These are phyloP conservation scores for Adelognathus sp. DNA, from an alignment of 2,888 invertebrate species.

Conservation along the genomic window DNA sequence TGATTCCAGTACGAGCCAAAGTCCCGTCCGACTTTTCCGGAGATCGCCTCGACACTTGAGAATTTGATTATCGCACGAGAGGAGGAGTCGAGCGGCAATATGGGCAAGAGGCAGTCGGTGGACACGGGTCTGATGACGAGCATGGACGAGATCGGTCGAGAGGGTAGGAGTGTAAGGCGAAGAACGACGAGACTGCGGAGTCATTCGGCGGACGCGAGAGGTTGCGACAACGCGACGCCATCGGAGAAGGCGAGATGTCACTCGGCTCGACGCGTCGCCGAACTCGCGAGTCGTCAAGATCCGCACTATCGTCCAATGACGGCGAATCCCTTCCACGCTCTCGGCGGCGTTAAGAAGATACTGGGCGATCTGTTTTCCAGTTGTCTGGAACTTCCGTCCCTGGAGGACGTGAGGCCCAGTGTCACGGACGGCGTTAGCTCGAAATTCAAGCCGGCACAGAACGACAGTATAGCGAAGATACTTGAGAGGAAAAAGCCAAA, in stretches of 20 bases:
- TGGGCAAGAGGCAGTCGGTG: constrained; percentile 73
- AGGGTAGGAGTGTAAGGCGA: constrained; percentile 69
- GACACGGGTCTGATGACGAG: constrained; percentile 76
- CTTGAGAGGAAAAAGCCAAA: constrained; percentile 78
- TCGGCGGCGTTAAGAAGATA: constrained; percentile 90
- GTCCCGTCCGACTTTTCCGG: constrained; percentile 93
- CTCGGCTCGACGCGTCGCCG: constrained; percentile 87
- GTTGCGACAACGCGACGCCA: constrained; percentile 83
- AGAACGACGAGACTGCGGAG: constrained; percentile 72
- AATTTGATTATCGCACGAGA: constrained; percentile 81
- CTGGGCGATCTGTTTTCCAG: constrained; percentile 90
- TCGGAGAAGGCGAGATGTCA: constrained; percentile 90
- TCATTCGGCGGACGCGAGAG: constrained; percentile 78
- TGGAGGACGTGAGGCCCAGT: constrained; percentile 82
- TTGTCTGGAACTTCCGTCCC: constrained; percentile 89
- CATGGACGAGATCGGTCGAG: constrained; percentile 74
- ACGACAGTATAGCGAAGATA: constrained; percentile 78
- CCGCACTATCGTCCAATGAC: constrained; percentile 89
- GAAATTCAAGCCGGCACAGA: constrained; percentile 76
- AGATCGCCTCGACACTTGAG: constrained; percentile 86
- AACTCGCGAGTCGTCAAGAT: constrained; percentile 93
- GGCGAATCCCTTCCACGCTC: constrained; percentile 87
- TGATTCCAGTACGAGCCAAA: constrained; percentile 91
- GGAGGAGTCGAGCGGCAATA: constrained; percentile 68
- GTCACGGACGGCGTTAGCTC: constrained; percentile 81